Percentiles rank a stretch among this genome's conserved stretches.
These are phyloP conservation scores for Pocota personata DNA, from an alignment of 2,888 invertebrate genomes.

Conservation along the genomic window DNA sequence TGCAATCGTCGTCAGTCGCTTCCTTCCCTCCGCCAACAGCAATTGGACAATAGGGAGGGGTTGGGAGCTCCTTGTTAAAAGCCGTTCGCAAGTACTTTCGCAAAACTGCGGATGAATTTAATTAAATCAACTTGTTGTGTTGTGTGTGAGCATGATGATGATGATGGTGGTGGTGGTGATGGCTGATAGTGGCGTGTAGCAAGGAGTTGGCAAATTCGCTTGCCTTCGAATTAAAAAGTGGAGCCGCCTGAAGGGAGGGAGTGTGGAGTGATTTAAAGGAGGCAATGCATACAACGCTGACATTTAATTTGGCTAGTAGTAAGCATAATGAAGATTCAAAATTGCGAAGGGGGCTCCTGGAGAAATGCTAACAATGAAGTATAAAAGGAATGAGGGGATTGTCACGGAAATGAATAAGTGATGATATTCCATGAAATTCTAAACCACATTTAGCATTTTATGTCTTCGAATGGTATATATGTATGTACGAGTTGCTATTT, in stretches of 20 bases:
- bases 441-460: too few species aligned
- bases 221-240: background rate
- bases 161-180: background rate
- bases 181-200: constrained; percentile 2
- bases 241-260: background rate
- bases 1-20: constrained; percentile 45
- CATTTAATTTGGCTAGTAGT: constrained; percentile 3
- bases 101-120: constrained; percentile 62
- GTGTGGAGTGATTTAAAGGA: background rate
- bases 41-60: constrained; percentile 11
- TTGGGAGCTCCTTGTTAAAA: constrained; percentile 49
- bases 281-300: constrained; percentile 7
- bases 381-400: too few species aligned
- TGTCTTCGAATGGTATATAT: too few species aligned
- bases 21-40: background rate
- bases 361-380: background rate
- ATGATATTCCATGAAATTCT: too few species aligned
- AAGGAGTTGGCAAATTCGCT: background rate
- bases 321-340: background rate
- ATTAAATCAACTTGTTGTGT: constrained; percentile 66
- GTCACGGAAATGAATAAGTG: too few species aligned
- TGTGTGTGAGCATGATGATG: background rate
- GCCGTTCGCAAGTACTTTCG: constrained; percentile 54
- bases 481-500: too few species aligned
- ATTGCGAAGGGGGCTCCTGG: background rate